phyloP scores from a whole-genome alignment of 2,888 invertebrate species.

The Rhyacophila evoluta region DNA sequence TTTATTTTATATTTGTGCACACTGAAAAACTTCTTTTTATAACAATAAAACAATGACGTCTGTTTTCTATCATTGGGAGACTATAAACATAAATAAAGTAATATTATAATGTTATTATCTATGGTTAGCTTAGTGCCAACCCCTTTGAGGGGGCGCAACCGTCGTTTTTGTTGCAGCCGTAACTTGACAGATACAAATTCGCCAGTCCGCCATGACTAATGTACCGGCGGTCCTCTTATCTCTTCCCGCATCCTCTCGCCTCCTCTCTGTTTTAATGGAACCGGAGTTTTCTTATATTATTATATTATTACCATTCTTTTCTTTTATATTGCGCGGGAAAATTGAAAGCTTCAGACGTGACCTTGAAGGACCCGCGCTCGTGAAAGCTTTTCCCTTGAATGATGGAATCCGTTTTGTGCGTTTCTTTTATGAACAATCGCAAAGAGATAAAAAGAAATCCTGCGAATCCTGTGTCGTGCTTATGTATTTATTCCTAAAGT shows the following conservation, averaged over 20 bases:
- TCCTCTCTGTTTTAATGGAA: slow-evolving; percentile 18
- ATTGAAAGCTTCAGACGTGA: slow-evolving; percentile 14
- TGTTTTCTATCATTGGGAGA: background rate
- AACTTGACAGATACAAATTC: slow-evolving; percentile 18
- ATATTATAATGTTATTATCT: background rate
- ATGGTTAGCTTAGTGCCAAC: background rate
- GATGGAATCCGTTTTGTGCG: slow-evolving; percentile 1
- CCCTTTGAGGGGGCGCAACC: background rate
- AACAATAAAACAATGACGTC: background rate
- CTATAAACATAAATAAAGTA: background rate
- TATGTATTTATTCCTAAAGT: background rate
- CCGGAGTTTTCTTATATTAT: background rate
- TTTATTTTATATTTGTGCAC: too few relatives aligned
- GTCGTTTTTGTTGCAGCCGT: slow-evolving; percentile 3
- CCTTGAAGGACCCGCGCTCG: background rate
- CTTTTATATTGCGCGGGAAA: background rate
- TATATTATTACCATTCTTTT: background rate
- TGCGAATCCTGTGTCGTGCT: background rate
- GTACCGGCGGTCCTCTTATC: background rate
- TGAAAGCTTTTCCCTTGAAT: slow-evolving; percentile 1
- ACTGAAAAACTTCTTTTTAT: too few relatives aligned
- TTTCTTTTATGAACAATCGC: background rate
- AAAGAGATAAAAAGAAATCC: background rate
- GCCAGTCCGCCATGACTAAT: slow-evolving; percentile 18
- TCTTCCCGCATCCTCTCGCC: background rate